Evolutionary conservation across 2,797 vertebrate species (phyloP).

Genomic region (Peromyscus eremicus): DNA sequence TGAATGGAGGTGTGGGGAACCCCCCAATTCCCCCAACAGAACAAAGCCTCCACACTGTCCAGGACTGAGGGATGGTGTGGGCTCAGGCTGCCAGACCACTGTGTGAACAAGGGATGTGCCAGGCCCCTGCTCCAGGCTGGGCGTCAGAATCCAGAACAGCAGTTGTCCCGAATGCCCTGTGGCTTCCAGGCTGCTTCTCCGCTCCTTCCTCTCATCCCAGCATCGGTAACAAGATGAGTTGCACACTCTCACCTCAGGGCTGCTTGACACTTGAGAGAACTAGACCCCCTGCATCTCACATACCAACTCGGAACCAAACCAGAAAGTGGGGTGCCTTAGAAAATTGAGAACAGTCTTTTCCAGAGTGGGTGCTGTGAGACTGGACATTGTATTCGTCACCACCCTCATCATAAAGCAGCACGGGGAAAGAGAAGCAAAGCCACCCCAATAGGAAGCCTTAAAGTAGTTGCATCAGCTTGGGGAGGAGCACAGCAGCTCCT

Average conservation of each 20-base stretch:
- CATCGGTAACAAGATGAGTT: accelerated
- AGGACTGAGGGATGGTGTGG: neutral
- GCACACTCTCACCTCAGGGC: too few relatives aligned
- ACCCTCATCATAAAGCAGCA: neutral
- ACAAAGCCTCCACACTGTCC: constrained; percentile 13
- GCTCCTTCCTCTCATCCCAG: neutral
- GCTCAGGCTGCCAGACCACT: constrained; percentile 27
- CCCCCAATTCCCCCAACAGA: neutral
- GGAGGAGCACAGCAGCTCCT: neutral
- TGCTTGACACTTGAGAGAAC: neutral
- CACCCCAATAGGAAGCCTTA: neutral
- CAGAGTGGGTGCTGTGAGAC: neutral
- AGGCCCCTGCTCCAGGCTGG: constrained; percentile 19
- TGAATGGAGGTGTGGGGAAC: neutral
- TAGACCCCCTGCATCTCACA: accelerated
- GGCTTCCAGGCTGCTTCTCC: neutral
- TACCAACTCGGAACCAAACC: neutral
- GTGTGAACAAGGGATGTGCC: neutral
- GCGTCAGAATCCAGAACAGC: neutral
- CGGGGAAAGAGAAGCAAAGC: neutral
- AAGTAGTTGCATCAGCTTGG: too few relatives aligned
- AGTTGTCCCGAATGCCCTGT: neutral
- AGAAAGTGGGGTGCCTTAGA: neutral
- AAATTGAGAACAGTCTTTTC: neutral
- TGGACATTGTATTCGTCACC: neutral